Evolutionary conservation across 2,888 invertebrate species (phyloP), one percentile per base, ranked within the genome.

Genomic region (Odontocerum albicorne): DNA sequence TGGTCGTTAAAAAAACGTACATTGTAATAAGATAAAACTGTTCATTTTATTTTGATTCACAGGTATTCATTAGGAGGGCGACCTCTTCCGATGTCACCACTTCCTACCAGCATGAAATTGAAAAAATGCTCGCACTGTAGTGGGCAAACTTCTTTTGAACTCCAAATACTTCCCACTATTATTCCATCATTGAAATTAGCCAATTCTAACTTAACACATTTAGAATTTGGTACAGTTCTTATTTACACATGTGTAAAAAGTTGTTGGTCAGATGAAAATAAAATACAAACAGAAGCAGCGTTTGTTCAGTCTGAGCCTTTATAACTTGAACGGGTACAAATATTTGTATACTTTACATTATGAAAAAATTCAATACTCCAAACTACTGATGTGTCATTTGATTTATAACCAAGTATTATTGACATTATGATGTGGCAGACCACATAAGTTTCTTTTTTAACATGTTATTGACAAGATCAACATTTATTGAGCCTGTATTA

Each of bases 201-300:
- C 13, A 79, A 79, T 7, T 76, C 78, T 10, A 66, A 71, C 39
- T 71, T 79, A 7, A 64, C 76, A 4, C 79, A 84, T 61, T 71
- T 91, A 33, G 94, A 95, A 70, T 94, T 89, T 69, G 90, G 94
- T 6, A 92, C 91, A n/a, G 87, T 92, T 2, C 73, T 93, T 10
- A 74, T 94, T 12, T 94, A 86, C 68, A 90, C 93, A 1, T 95
- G 95, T 69, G 75, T 82, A 32, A 82, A 83, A 64, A 93, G 91
- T 67, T 95, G 94, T 71, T 94, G 94, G 94, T 82, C 83, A 47
- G 75, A 83, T 0, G 81, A 82, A 2, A 87, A 87, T 63, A 78
- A 76, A 33, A 77, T 82, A 63, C 82, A 86, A 51, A 80, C 82
- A 61, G 92, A 93, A 72, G 78, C 80, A 55, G 82, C 90, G 12